A percentile compares a stretch with the other conserved stretches of the same genome.
These are phyloP conservation scores for Ophion ventricosus DNA, from an alignment of 2,888 invertebrate species.

Conservation along the genomic window DNA sequence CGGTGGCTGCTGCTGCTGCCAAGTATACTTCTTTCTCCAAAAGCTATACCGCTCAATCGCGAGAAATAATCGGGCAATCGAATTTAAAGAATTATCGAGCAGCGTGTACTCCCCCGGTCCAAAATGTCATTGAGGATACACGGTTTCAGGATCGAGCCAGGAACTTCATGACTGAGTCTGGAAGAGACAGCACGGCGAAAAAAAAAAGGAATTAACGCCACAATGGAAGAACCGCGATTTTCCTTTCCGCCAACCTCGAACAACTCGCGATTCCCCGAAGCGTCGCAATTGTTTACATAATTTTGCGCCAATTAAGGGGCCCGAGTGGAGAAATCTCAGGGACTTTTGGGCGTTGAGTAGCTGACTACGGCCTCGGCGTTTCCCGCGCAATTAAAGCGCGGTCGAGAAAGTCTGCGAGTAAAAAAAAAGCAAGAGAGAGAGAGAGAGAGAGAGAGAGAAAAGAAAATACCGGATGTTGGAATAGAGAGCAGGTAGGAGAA, in stretches of 20 bases:
- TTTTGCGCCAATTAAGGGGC: slow-evolving; percentile 81
- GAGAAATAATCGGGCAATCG: slow-evolving; percentile 7
- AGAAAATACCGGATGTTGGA: slow-evolving; percentile 41
- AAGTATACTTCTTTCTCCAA: slow-evolving; percentile 54
- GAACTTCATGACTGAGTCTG: not conserved
- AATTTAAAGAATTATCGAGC: not conserved
- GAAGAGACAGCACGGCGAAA: not conserved
- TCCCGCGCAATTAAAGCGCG: slow-evolving; percentile 81
- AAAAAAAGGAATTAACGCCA: not conserved
- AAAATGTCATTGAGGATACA: not conserved
- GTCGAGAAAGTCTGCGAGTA: slow-evolving; percentile 80
- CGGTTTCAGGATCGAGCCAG: not conserved
- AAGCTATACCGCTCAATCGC: not conserved
- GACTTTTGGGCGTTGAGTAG: slow-evolving; percentile 72
- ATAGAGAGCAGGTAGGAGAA: slow-evolving; percentile 34
- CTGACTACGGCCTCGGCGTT: slow-evolving; percentile 71
- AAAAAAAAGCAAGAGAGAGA: slow-evolving; percentile 51
- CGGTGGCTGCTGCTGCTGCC: slow-evolving; percentile 51
- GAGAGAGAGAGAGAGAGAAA: slow-evolving; percentile 33
- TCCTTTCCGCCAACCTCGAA: slow-evolving; percentile 28
- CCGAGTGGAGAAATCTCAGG: slow-evolving; percentile 69
- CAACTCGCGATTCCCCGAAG: slow-evolving; percentile 53
- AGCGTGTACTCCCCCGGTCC: no score
- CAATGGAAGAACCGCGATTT: slow-evolving; percentile 41
- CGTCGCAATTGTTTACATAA: slow-evolving; percentile 80